These are phyloP conservation scores for Pollenia labialis DNA, from an alignment of 2,888 invertebrate species.

Conservation along the genomic window DNA sequence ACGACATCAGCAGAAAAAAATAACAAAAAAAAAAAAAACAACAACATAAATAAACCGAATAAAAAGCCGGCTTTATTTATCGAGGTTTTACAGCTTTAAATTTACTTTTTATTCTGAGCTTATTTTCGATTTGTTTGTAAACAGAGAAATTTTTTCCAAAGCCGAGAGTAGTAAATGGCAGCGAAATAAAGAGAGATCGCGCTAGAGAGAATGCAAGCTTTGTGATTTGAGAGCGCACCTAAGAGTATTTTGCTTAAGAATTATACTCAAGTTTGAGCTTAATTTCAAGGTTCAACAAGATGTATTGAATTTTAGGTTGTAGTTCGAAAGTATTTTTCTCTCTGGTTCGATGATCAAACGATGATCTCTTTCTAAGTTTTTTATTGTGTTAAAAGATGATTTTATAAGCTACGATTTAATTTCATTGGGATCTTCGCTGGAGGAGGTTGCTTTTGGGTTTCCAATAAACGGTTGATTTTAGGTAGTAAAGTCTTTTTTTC, in stretches of 20 bases:
- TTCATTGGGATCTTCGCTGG: neutral
- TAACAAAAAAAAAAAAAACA: constrained; percentile 55
- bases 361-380: constrained; percentile 26
- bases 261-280: constrained; percentile 61
- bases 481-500: too few relatives aligned
- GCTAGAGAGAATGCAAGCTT: neutral
- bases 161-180: neutral
- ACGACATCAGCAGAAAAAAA: constrained; percentile 68
- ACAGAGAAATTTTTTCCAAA: constrained; percentile 59
- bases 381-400: constrained; percentile 22
- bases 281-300: constrained; percentile 6
- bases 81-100: constrained; percentile 62
- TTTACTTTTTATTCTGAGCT: constrained; percentile 73
- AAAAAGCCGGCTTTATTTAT: constrained; percentile 69
- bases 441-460: constrained; percentile 5
- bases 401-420: neutral
- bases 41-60: constrained; percentile 31
- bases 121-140: constrained; percentile 69
- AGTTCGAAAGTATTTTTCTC: constrained; percentile 14
- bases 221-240: neutral
- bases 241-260: constrained; percentile 12
- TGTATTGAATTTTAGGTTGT: constrained; percentile 37
- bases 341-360: constrained; percentile 31
- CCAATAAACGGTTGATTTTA: neutral
- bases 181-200: neutral